Evolutionary conservation across 2,888 invertebrate genomes (phyloP), one percentile per base, ranked within the genome.

Genomic region (Sminthurides aquaticus): DNA sequence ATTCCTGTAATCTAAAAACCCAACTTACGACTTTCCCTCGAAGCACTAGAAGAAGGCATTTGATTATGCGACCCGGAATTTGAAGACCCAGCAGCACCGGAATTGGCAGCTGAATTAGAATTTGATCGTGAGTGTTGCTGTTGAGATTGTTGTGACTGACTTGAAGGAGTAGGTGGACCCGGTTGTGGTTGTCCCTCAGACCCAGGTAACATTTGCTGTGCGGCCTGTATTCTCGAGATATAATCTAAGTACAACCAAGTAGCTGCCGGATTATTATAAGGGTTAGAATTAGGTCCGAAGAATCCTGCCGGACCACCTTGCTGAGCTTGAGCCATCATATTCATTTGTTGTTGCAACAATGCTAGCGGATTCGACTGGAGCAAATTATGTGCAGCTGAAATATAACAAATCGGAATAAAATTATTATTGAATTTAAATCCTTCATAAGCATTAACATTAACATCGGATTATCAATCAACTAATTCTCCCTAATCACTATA

Each of bases 241-340:
- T 69, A 69, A 48, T 71, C 67, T 49, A 71, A 64, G 57, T 71
- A 71, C 64, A 70, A 64, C 67, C 68, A 71, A 11, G 70, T 67
- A 11, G 71, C 71, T 18, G 71, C 68, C n/a, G 70, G 67, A 56
- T 68, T 66, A 58, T 63, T 63, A 34, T 64, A 63, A 24, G 60
- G 67, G 49, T 59, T 62, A 34, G 34, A 28, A 55, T 60, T 60
- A 18, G 25, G 64, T 49, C 49, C 49, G 25, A 52, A 54, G 55
- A 64, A 64, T 34, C 28, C 54, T 22, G 59, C 64, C 3, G 61
- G 61, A 34, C 57, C 55, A 56, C 64, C 63, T 29, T 65, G 65
- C 54, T 63, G 68, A 15, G 66, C 29, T 27, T 66, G 58, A 49
- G 68, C 67, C 48, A 69, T 60, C n/a, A 65, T 65, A 60, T 69